These are phyloP conservation scores for Buathra laborator DNA, from an alignment of 2,888 invertebrate species.

Conservation along the genomic window DNA sequence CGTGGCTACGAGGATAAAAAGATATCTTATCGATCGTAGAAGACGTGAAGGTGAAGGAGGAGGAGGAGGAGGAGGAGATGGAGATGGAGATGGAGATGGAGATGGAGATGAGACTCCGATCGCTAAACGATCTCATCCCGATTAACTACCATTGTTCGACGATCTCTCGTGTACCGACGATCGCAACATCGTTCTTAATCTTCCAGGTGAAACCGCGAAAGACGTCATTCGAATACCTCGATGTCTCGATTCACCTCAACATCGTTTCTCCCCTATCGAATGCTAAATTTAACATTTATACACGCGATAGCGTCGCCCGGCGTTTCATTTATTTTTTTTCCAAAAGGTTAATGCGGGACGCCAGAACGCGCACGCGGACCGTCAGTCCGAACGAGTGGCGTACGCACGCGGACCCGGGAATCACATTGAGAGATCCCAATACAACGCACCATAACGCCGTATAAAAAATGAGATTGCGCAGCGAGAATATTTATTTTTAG, in stretches of 20 bases:
- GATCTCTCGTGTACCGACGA: not conserved
- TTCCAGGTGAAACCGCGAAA: constrained; percentile 50
- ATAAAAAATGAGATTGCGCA: constrained; percentile 31
- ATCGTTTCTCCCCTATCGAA: constrained; percentile 17
- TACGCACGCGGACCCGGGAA: constrained; percentile 19
- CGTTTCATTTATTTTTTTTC: constrained; percentile 9
- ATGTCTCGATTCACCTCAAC: not conserved
- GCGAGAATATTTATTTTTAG: constrained; percentile 30
- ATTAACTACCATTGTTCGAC: not conserved
- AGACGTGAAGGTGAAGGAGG: constrained; percentile 17
- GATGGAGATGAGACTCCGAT: not conserved
- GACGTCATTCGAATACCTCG: constrained; percentile 55
- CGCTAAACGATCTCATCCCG: constrained; percentile 2
- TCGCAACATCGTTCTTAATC: not conserved
- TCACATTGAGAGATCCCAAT: not conserved
- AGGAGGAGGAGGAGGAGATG: no score
- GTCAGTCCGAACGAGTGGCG: not conserved
- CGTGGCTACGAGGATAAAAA: constrained; percentile 52
- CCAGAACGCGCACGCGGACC: not conserved
- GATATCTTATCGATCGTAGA: constrained; percentile 15
- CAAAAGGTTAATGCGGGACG: constrained; percentile 26
- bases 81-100: no score
- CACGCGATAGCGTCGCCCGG: not conserved
- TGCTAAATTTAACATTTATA: constrained; percentile 27
- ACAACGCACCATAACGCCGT: constrained; percentile 3